Evolutionary conservation across 2,888 invertebrate species (phyloP).

Genomic region (Trimorus sp.): DNA sequence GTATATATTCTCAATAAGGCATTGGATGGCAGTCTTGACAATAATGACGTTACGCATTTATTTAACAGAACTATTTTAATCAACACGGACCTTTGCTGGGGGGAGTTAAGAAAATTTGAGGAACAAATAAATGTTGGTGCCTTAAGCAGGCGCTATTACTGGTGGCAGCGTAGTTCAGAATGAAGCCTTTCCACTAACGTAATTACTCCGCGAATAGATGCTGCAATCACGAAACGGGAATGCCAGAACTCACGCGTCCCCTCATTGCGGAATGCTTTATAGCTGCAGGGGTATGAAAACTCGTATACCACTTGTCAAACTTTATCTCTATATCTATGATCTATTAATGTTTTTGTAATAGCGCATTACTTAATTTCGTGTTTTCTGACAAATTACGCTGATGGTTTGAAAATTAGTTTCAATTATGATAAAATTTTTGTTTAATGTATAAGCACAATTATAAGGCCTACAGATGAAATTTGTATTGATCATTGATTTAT

Average conservation of each 20-base stretch:
- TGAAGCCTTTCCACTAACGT: conserved; percentile 63
- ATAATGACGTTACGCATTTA: conserved; percentile 16
- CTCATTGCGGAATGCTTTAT: conserved; percentile 70
- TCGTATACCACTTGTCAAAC: conserved; percentile 70
- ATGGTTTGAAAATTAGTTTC: too few species aligned
- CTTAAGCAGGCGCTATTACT: conserved; percentile 40
- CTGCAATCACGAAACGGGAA: conserved; percentile 69
- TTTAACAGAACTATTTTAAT: conserved; percentile 52
- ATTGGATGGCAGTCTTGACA: background rate
- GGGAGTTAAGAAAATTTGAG: conserved; percentile 38
- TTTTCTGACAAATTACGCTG: too few species aligned
- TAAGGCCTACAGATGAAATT: background rate
- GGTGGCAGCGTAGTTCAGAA: conserved; percentile 29
- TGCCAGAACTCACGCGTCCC: conserved; percentile 50
- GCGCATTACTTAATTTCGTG: too few species aligned
- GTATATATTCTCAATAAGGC: background rate
- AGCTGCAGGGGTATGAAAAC: conserved; percentile 69
- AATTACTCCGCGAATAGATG: conserved; percentile 71
- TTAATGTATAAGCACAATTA: background rate
- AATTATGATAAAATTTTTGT: too few species aligned
- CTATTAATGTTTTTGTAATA: too few species aligned
- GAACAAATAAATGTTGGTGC: conserved; percentile 49
- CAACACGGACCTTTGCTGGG: conserved; percentile 9
- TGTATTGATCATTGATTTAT: too few species aligned
- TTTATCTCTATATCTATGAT: too few species aligned